These are phyloP conservation scores for Cataglyphis rosenhaueri DNA, from an alignment of 2,888 invertebrate species.

Conservation along the genomic window DNA sequence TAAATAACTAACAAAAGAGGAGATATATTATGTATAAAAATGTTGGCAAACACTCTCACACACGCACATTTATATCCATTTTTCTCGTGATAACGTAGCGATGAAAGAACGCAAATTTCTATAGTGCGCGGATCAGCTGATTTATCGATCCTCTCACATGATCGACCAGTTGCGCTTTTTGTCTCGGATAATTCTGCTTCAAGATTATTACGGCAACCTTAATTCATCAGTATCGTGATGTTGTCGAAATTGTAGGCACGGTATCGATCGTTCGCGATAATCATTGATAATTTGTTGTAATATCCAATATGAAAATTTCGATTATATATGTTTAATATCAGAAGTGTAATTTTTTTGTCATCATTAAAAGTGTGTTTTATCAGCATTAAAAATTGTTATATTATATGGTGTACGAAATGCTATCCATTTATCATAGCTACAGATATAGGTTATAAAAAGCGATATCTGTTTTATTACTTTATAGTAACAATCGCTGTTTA, in stretches of 20 bases:
- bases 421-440: not conserved
- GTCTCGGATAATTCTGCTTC: not conserved
- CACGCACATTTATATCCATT: conserved; percentile 24
- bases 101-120: conserved; percentile 54
- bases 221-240: not conserved
- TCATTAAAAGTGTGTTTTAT: not conserved
- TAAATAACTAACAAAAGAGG: conserved; percentile 42
- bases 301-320: not conserved
- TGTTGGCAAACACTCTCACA: not conserved
- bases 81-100: conserved; percentile 29
- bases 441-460: not conserved
- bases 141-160: conserved; percentile 57
- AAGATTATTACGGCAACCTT: not conserved
- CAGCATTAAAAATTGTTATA: not conserved
- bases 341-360: not conserved
- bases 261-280: not conserved
- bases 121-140: conserved; percentile 58
- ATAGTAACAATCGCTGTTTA: conserved; percentile 25
- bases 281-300: not conserved
- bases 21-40: conserved; percentile 29
- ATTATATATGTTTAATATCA: not conserved
- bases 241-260: not conserved
- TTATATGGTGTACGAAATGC: not conserved
- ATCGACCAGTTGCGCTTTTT: not conserved
- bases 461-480: not conserved